phyloP scores from a whole-genome alignment of 2,888 invertebrate species.

The Dolichopus griseipennis region DNA sequence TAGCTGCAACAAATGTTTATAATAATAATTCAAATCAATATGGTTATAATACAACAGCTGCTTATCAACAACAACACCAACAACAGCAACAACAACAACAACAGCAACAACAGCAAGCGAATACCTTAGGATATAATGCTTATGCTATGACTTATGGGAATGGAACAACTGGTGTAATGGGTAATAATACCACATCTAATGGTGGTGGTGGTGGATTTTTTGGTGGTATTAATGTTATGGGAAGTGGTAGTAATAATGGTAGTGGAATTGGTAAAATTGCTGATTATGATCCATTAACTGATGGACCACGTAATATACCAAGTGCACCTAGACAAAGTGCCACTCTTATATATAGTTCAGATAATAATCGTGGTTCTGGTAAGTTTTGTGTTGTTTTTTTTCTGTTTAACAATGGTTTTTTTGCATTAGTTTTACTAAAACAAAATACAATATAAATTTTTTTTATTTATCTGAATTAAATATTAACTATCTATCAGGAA shows the following conservation, averaged over 20 bases:
- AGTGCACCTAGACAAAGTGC: slow-evolving; percentile 70
- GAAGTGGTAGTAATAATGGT: slow-evolving; percentile 23
- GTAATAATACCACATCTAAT: slow-evolving; percentile 12
- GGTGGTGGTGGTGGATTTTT: slow-evolving; percentile 16
- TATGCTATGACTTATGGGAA: slow-evolving; percentile 15
- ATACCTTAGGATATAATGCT: not conserved
- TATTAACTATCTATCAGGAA: no score
- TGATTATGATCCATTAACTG: slow-evolving; percentile 69
- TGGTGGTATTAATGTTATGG: slow-evolving; percentile 21
- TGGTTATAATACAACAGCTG: slow-evolving; percentile 14
- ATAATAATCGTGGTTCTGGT: slow-evolving; percentile 58
- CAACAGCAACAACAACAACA: slow-evolving; percentile 26
- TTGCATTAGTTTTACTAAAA: no score
- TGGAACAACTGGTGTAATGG: slow-evolving; percentile 12
- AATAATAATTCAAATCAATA: slow-evolving; percentile 12
- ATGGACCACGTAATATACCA: slow-evolving; percentile 59
- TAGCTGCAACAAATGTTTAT: slow-evolving; percentile 10
- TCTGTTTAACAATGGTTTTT: not conserved
- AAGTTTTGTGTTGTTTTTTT: slow-evolving; percentile 30
- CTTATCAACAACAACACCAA: slow-evolving; percentile 24
- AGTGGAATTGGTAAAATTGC: slow-evolving; percentile 62
- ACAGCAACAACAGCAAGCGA: slow-evolving; percentile 26
- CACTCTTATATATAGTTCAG: slow-evolving; percentile 77
- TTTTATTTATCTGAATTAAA: no score
- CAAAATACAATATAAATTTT: no score